A percentile compares a stretch with the other conserved stretches of the same genome.
Evolutionary conservation across 2,888 invertebrate species (phyloP).

Genomic region (Phrixothrix hirtus): DNA sequence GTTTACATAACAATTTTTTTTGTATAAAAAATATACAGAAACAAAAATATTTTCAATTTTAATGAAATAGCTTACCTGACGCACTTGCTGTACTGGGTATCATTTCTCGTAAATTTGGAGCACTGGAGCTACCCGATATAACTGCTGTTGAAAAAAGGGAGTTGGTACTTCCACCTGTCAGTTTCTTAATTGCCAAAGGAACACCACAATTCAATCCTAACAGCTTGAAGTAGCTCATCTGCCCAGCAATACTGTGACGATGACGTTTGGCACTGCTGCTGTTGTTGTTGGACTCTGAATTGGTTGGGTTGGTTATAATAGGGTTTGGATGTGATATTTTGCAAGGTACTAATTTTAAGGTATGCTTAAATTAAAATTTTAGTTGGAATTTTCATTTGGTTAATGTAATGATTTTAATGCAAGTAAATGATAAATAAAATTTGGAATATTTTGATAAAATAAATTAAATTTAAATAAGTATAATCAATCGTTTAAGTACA

Average conservation of each 20-base stretch:
- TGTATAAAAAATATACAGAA: no score
- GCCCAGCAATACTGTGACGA: constrained; percentile 94
- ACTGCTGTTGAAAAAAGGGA: constrained; percentile 95
- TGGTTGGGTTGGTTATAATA: constrained; percentile 47
- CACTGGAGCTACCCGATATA: constrained; percentile 91
- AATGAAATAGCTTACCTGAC: no score
- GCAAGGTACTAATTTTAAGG: no score
- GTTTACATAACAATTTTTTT: no score
- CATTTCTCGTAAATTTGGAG: constrained; percentile 87
- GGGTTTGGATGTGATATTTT: constrained; percentile 47
- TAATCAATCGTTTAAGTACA: no score
- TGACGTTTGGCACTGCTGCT: constrained; percentile 69
- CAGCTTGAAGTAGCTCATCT: constrained; percentile 92
- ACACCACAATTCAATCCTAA: constrained; percentile 76
- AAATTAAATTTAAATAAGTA: no score
- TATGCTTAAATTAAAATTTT: no score
- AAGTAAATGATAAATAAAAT: no score
- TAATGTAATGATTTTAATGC: no score
- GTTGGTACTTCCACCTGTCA: constrained; percentile 71
- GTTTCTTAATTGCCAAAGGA: constrained; percentile 61
- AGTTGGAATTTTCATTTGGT: no score
- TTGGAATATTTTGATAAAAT: no score
- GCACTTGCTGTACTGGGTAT: constrained; percentile 74
- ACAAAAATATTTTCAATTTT: no score
- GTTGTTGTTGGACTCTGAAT: constrained; percentile 47